Base-by-base conservation (phyloP, 2,113 vertebrate genomes). In the Ornithorhynchus anatinus region DNA sequence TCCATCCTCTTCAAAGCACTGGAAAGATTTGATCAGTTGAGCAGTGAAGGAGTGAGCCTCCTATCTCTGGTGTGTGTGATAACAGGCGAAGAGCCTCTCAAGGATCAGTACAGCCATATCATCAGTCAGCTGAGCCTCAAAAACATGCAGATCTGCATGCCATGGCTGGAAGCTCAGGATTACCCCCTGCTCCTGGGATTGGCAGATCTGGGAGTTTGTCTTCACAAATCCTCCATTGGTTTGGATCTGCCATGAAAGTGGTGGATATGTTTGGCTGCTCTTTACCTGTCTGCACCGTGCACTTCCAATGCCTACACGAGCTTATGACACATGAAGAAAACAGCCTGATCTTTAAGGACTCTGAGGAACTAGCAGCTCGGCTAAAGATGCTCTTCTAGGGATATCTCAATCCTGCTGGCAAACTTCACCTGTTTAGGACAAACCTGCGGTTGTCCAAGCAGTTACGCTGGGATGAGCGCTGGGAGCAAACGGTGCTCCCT, bases 221-320 rank as follows among this genome's bases (percentile, higher is more conserved):
- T 97, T 57, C 96, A 97, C 81, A 96, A 89, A 77, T 97, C 96
- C 7, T 96, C 96, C 25, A 97, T 95, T 23, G 95, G 95, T 48
- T 84, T 97, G 72, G 96, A 97, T 71, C 87, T 97, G 42, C 96
- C 96, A 97, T 97, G 96, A 97, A 97, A 79, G 96, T 97, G 84
- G 96, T 97, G 15, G 96, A 97, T 89, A 98, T 98, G 96, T 97
- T 98, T 44, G 96, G 96, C 78, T 97, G 95, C 63, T 95, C 94
- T 50, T 90, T 97, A 42, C 96, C 96, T 6, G 96, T 98, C 47
- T 97, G 96, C 37, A 96, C 96, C 37, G 68, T 97, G 68, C 36
- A 90, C 78, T 98, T 95, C 84, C 61, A 87, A 52, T 96, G 96
- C 80, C 87, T 98, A 79, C 89, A 93, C 1, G 96, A 98, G 70